phyloP scores from a whole-genome alignment of 2,113 vertebrate species.

The Nerophis ophidion region DNA sequence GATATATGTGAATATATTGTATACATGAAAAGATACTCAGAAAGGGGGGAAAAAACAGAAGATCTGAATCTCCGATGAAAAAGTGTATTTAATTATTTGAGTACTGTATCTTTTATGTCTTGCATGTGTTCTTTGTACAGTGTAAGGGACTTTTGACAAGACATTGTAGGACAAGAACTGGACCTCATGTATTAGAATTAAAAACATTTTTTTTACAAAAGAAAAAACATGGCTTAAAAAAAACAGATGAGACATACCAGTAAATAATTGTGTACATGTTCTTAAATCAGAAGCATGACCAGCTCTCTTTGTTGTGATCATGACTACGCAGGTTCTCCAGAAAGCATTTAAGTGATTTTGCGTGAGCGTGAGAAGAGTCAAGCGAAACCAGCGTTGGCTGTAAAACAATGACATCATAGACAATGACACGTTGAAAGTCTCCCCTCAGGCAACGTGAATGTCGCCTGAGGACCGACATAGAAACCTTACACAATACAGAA shows the following conservation, averaged over 20 bases:
- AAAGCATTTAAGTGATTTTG: neutral
- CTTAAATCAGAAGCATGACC: neutral
- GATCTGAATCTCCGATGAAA: too few relatives aligned
- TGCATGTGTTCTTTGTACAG: too few relatives aligned
- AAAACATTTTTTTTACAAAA: neutral
- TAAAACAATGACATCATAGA: slow-evolving; percentile 16
- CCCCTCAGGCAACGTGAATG: neutral
- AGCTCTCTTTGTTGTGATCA: neutral
- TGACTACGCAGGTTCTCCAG: neutral
- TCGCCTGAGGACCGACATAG: neutral
- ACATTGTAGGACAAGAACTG: too few relatives aligned
- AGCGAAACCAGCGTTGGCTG: slow-evolving; percentile 11
- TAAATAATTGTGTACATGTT: neutral
- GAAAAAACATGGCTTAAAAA: neutral
- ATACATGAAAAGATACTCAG: too few relatives aligned
- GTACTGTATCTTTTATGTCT: neutral
- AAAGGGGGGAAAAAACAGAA: too few relatives aligned
- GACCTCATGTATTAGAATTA: neutral
- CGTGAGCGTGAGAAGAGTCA: neutral
- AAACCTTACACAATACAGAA: neutral
- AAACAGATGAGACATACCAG: neutral
- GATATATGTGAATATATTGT: too few relatives aligned
- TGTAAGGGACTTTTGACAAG: too few relatives aligned
- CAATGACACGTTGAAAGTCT: neutral
- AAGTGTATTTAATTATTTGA: neutral